phyloP scores from a whole-genome alignment of 2,797 vertebrate species.

The Chaetophractus vellerosus region DNA sequence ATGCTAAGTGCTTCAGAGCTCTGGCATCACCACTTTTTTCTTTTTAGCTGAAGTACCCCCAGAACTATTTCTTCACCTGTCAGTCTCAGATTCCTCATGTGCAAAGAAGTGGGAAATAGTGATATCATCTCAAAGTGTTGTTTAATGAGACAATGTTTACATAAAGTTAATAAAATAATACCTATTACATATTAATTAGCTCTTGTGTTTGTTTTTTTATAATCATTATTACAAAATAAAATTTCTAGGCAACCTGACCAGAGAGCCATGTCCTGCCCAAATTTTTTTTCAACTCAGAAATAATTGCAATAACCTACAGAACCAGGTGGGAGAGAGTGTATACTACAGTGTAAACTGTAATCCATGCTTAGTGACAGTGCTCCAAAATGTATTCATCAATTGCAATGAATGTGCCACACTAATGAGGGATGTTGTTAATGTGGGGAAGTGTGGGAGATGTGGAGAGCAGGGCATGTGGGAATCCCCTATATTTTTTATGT shows the following conservation, averaged over 20 bases:
- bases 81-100: neutral
- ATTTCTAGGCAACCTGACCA: neutral
- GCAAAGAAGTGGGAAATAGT: neutral
- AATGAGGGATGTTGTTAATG: too few species aligned
- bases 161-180: neutral
- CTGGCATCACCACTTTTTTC: neutral
- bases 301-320: neutral
- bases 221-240: constrained; percentile 36
- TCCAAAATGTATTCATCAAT: too few species aligned
- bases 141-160: neutral
- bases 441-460: too few species aligned
- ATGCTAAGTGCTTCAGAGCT: accelerated
- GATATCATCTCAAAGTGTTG: neutral
- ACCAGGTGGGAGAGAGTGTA: too few species aligned
- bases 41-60: neutral
- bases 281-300: neutral
- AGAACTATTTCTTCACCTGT: neutral
- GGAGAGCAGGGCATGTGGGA: too few species aligned
- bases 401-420: too few species aligned
- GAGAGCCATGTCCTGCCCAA: neutral
- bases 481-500: too few species aligned
- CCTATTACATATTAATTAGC: neutral
- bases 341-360: too few species aligned
- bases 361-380: too few species aligned
- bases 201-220: neutral